phyloP scores from a whole-genome alignment of 2,797 vertebrate genomes.

The Falco naumanni region DNA sequence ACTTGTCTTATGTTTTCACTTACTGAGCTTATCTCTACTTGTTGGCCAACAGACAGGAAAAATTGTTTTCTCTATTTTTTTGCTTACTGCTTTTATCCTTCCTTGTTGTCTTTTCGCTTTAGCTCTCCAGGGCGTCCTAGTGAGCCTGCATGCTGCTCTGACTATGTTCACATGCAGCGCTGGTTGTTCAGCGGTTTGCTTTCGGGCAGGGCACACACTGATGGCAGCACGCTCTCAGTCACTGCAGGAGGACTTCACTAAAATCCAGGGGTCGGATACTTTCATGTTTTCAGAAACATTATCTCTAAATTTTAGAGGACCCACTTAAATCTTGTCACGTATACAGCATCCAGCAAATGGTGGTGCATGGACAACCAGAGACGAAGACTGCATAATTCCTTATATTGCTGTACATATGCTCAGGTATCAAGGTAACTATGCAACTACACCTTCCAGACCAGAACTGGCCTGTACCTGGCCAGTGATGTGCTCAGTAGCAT shows the following conservation, averaged over 20 bases:
- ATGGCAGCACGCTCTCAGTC: neutral
- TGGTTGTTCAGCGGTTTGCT: neutral
- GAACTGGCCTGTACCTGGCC: neutral
- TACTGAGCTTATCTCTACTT: neutral
- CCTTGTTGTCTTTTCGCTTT: neutral
- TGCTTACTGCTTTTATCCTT: neutral
- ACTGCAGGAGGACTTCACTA: neutral
- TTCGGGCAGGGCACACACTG: neutral
- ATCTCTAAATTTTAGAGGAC: rapidly evolving
- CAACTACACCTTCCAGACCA: neutral
- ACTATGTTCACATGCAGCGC: rapidly evolving
- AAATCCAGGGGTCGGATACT: neutral
- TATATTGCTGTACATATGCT: too few species aligned
- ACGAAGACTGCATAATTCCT: neutral
- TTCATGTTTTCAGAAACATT: neutral
- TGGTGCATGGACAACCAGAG: rapidly evolving
- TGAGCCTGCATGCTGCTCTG: neutral
- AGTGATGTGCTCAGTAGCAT: neutral
- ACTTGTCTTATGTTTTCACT: neutral
- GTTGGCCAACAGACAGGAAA: neutral
- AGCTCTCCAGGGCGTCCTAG: neutral
- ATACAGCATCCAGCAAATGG: neutral
- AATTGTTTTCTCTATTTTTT: neutral
- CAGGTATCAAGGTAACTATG: neutral
- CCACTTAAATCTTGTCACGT: neutral